Base-by-base conservation (phyloP, 2,888 invertebrate genomes). In the Andrena bucephala region DNA sequence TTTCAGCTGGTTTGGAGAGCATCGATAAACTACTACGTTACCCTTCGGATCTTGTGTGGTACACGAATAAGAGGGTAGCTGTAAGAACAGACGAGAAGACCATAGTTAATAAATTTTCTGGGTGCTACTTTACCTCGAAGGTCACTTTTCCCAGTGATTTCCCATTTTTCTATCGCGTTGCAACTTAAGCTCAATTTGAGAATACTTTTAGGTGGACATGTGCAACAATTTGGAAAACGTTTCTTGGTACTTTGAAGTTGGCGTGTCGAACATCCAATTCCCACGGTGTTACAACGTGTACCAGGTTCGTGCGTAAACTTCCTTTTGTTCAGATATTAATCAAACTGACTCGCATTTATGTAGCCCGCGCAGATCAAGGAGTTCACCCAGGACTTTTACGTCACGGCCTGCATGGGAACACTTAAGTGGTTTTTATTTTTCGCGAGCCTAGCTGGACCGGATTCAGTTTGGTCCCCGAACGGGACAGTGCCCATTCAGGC, bases 121-220 rank as follows among this genome's bases (percentile, higher is more conserved):
- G 86, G 0, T 86, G 86, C 31, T 88, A 88, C 16, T 88, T 88
- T 20, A 88, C 87, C 5, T 88, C 87, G 0, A 88, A 88, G 83
- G 87, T 88, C 16, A 33, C 24, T 54, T 29, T 24, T 7, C 10
- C 2, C 16, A 48, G 4, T 42, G 8, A 36, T 27, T 54, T 65
- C 31, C 42, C 16, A 16, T 59, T 52, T 52, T 8, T 7, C 16
- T 16, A 4, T 5, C 2, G 3, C 10, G 13, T 4, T 2, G 29
- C 7, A 8, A 13, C n/a, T 6, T 8, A 6, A 0, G 4, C 48
- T 62, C 48, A 31, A 42, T 3, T 7, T 13, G 52, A 10, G 29
- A 31, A 36, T 16, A 54, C n/a, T 68, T 78, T 27, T 60, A 88
- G 87, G 65, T 88, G 29, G 88, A 88, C 2, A 88, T 88, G 87